A percentile compares a stretch with the other conserved stretches of the same genome.
These are phyloP conservation scores for Ondatra zibethicus DNA, from an alignment of 2,113 vertebrate genomes.

Conservation along the genomic window DNA sequence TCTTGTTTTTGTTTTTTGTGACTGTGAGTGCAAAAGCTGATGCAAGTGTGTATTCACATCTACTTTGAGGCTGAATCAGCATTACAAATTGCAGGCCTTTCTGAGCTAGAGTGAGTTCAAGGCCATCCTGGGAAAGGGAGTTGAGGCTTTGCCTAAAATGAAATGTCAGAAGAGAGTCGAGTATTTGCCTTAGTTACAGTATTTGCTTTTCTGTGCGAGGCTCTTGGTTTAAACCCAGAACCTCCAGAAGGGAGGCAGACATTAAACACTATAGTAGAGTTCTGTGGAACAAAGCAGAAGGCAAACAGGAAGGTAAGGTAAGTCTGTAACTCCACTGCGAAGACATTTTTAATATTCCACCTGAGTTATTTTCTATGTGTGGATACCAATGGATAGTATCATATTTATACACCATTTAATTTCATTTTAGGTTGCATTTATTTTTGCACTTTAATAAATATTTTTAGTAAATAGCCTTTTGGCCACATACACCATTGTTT, in stretches of 20 bases:
- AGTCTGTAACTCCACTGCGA: background rate
- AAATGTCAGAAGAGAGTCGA: background rate
- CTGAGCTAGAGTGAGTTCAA: background rate
- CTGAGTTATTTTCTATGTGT: background rate
- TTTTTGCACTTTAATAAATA: slow-evolving; percentile 16
- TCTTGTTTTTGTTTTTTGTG: background rate
- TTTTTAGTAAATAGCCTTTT: slow-evolving; percentile 12
- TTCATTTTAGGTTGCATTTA: background rate
- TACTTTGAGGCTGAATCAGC: background rate
- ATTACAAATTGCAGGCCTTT: background rate
- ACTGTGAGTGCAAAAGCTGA: background rate
- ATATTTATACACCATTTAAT: background rate
- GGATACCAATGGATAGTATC: background rate
- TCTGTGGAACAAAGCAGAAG: background rate
- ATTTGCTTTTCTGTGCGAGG: background rate
- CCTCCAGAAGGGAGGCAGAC: background rate
- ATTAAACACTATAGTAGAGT: background rate
- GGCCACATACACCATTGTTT: background rate
- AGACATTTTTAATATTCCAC: background rate
- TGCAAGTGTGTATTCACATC: background rate
- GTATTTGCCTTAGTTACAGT: background rate
- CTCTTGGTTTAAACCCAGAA: background rate
- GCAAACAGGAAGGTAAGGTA: background rate
- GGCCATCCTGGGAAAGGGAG: background rate
- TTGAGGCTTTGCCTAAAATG: background rate